These are phyloP conservation scores for Ochropleura plecta DNA, from an alignment of 2,888 invertebrate genomes.

Conservation along the genomic window DNA sequence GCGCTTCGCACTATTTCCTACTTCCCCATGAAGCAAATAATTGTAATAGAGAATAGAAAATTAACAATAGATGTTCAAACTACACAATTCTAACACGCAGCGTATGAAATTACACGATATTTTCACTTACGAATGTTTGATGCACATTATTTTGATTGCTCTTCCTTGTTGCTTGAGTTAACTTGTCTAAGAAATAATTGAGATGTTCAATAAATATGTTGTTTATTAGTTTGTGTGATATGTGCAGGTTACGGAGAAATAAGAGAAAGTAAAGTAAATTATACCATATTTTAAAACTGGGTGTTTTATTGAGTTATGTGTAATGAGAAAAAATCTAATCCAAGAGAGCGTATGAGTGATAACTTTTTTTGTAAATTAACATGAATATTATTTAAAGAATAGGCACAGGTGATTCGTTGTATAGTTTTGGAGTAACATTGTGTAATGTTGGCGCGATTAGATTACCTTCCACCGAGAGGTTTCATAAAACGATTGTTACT, in stretches of 20 bases:
- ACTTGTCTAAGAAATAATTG: constrained; percentile 1
- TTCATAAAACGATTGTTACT: constrained; percentile 88
- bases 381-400: constrained; percentile 36
- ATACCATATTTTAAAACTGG: neutral
- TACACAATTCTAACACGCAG: constrained; percentile 45
- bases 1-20: constrained; percentile 81
- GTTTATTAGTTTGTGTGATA: constrained; percentile 9
- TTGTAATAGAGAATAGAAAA: constrained; percentile 71
- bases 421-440: constrained; percentile 79
- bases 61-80: constrained; percentile 62
- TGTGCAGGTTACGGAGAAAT: neutral
- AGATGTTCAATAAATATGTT: neutral
- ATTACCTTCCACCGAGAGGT: constrained; percentile 83
- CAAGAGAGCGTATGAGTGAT: constrained; percentile 1
- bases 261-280: constrained; percentile 28
- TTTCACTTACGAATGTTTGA: constrained; percentile 46
- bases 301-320: constrained; percentile 1
- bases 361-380: constrained; percentile 9
- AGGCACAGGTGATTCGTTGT: constrained; percentile 73
- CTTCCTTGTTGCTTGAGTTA: constrained; percentile 22
- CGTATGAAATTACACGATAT: constrained; percentile 29
- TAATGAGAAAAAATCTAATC: constrained; percentile 8
- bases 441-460: constrained; percentile 82
- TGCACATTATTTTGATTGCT: constrained; percentile 22
- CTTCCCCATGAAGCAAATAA: constrained; percentile 76